These are phyloP conservation scores for Chrysolophus pictus DNA, from an alignment of 2,797 vertebrate species.

Conservation along the genomic window DNA sequence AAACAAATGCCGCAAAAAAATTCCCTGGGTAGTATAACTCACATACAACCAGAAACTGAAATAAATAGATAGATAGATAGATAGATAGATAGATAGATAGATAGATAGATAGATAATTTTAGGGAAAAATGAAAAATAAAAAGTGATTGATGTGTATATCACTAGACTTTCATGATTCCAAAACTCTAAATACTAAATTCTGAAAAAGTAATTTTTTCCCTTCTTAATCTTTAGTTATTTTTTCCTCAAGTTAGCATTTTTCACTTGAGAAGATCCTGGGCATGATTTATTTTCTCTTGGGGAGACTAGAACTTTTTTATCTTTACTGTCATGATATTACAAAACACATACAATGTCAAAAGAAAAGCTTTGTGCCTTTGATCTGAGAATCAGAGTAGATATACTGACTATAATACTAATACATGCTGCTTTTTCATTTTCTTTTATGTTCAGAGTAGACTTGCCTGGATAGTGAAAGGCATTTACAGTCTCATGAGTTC, in stretches of 20 bases:
- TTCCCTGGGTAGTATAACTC: too few species aligned
- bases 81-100: neutral
- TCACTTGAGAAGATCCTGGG: neutral
- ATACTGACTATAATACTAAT: neutral
- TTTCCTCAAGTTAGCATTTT: neutral
- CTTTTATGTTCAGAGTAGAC: neutral
- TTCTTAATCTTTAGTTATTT: neutral
- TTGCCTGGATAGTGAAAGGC: neutral
- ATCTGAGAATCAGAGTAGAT: neutral
- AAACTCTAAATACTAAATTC: neutral
- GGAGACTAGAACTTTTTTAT: neutral
- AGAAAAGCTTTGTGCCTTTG: neutral
- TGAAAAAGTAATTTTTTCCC: neutral
- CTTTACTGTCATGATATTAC: neutral
- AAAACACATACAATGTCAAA: neutral
- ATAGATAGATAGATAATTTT: accelerated
- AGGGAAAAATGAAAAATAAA: neutral
- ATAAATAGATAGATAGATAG: too few species aligned
- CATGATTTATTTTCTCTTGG: neutral
- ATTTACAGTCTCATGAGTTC: neutral
- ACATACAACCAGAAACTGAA: too few species aligned
- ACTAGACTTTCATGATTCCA: neutral
- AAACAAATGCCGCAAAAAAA: neutral
- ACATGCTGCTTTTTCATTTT: neutral
- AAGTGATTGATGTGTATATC: neutral